Evolutionary conservation across 2,797 vertebrate species (phyloP).

Genomic region (Anguilla obscura): DNA sequence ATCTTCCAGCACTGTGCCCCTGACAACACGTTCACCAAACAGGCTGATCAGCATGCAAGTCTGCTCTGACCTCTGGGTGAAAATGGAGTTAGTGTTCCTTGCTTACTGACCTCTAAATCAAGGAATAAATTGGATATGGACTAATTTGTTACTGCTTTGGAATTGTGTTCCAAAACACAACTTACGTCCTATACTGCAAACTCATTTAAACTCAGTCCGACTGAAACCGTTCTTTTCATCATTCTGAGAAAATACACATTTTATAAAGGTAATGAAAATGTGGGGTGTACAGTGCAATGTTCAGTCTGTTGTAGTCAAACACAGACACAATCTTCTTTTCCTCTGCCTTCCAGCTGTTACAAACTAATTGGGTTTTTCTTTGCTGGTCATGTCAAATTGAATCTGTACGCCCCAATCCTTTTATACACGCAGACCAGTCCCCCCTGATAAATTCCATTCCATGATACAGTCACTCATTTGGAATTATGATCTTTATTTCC

Average conservation of each 20-base stretch:
- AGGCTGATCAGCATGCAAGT: background rate
- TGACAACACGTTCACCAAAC: conserved; percentile 5
- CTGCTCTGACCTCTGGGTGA: background rate
- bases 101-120: conserved; percentile 33
- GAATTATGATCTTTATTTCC: background rate
- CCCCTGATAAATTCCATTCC: background rate
- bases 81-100: conserved; percentile 17
- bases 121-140: conserved; percentile 25
- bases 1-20: conserved; percentile 35
- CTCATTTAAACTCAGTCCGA: conserved; percentile 14
- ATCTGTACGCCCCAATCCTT: background rate
- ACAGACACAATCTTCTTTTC: background rate
- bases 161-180: conserved; percentile 13
- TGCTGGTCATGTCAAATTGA: background rate
- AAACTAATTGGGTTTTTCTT: conserved; percentile 7
- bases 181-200: background rate
- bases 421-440: background rate
- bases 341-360: conserved; percentile 23
- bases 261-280: background rate
- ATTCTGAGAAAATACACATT: background rate
- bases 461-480: background rate
- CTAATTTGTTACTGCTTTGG: conserved; percentile 18
- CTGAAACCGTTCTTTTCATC: background rate
- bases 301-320: background rate
- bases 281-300: background rate